These are phyloP conservation scores for Heterotis niloticus DNA, from an alignment of 2,113 vertebrate species.

Conservation along the genomic window DNA sequence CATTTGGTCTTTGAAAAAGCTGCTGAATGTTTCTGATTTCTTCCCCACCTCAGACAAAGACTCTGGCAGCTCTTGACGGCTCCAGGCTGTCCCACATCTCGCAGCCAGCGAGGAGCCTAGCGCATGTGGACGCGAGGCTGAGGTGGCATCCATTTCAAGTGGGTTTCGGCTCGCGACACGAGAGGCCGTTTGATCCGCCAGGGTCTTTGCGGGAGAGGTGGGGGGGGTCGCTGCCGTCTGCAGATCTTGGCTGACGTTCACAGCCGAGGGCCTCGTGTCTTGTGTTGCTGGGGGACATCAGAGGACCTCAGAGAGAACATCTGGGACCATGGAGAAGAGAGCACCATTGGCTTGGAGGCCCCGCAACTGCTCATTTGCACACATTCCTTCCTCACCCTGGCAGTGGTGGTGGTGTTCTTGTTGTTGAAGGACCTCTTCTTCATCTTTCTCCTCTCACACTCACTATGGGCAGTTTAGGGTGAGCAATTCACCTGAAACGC, in stretches of 20 bases:
- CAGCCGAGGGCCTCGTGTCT: neutral
- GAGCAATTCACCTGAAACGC: no score
- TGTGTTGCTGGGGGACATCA: constrained; percentile 1
- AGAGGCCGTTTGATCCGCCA: no score
- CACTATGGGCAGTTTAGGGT: no score
- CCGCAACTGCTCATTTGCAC: no score
- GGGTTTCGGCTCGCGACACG: neutral
- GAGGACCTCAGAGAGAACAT: neutral
- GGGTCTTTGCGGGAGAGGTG: neutral
- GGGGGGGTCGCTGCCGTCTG: neutral
- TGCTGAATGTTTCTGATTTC: constrained; percentile 10
- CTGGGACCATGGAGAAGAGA: neutral
- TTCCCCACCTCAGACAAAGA: neutral
- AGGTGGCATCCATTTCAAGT: neutral
- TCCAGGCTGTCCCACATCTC: no score
- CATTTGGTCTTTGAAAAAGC: neutral
- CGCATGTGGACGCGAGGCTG: neutral
- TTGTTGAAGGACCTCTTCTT: no score
- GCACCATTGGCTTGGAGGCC: neutral
- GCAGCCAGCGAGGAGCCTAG: no score
- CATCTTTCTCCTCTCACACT: no score
- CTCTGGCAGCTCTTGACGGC: no score
- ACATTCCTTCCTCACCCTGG: no score
- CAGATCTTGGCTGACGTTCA: constrained; percentile 4
- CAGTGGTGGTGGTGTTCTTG: no score